Percentiles rank a stretch among this genome's conserved stretches.
These are phyloP conservation scores for Rhinichthys osculus DNA, from an alignment of 2,797 vertebrate genomes.

Conservation along the genomic window DNA sequence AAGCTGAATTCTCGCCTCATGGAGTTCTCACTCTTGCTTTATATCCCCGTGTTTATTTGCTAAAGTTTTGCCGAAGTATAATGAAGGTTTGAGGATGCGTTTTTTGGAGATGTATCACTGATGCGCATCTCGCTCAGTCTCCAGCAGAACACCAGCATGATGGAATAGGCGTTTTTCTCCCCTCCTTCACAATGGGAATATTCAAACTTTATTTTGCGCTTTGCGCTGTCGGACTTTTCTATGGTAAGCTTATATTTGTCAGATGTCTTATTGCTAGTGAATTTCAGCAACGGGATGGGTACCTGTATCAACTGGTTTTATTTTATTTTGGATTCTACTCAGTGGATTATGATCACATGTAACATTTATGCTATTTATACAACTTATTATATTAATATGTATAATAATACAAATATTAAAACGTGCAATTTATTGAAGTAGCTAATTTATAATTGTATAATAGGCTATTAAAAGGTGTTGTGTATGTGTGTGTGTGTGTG, in stretches of 20 bases:
- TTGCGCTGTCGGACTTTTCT: slow-evolving; percentile 48
- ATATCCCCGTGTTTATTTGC: neutral
- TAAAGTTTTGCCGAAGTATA: slow-evolving; percentile 48
- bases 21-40: neutral
- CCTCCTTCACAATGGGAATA: slow-evolving; percentile 62
- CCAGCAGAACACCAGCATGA: slow-evolving; percentile 47
- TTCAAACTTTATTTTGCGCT: slow-evolving; percentile 59
- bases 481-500: too few species aligned
- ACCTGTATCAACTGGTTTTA: neutral
- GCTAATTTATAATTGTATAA: neutral
- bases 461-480: neutral
- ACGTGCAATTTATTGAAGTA: too few species aligned
- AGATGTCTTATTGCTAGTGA: neutral
- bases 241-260: slow-evolving; percentile 57
- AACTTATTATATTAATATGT: neutral
- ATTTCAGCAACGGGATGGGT: neutral
- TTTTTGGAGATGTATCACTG: slow-evolving; percentile 46
- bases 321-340: neutral
- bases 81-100: slow-evolving; percentile 42
- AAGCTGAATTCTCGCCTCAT: slow-evolving; percentile 21
- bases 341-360: neutral
- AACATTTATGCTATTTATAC: neutral
- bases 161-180: slow-evolving; percentile 58
- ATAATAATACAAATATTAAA: neutral
- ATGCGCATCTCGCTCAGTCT: slow-evolving; percentile 49